Base-by-base conservation (phyloP, 2,113 vertebrate species). In the Pogona vitticeps region DNA sequence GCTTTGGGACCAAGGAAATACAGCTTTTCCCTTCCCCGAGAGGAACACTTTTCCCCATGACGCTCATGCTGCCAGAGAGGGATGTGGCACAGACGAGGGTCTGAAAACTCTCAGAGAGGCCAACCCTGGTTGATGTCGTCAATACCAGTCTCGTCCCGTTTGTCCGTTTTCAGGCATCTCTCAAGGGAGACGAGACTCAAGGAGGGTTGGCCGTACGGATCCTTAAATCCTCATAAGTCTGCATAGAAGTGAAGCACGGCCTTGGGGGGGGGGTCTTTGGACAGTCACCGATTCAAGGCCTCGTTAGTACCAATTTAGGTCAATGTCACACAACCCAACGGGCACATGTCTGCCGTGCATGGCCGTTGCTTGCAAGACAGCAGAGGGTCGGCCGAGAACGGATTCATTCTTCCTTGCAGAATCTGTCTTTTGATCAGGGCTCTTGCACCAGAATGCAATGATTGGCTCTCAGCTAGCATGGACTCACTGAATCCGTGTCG, bases 21-120 rank as follows among this genome's bases (percentile, higher is more conserved):
- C 96, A 89, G 76, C 95, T 95, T 26, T 97, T 98, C 84, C 96
- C 97, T 0, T 90, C 81, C 0, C 97, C 97, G 0, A 96, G 79
- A 17, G 98, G 98, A 82, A 94, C 94, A 71, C 96, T 99, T 36
- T 96, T 98, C 87, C 97, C 98, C 0, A 93, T 97, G 0, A 94
- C 97, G 26, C 97, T 99, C 80, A 94, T 95, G 10, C 92, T 99
- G 76, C 97, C 98, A 0, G 90, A 95, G 89, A 94, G 68, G 65
- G 86, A 38, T 0, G 63, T 68, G 9, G 91, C 73, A 1, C 97
- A 98, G 87, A 97, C 96, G 0, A 93, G 71, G 40, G 97, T 98
- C 82, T 99, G 96, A 90, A 0, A 0, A 13, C 18, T 1, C 12
- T 23, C 3, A 26, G 2, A 89, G 28, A n/a, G 12, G n/a, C 13